These are phyloP conservation scores for Listrodromus nycthemerus DNA, from an alignment of 2,888 invertebrate species.

Conservation along the genomic window DNA sequence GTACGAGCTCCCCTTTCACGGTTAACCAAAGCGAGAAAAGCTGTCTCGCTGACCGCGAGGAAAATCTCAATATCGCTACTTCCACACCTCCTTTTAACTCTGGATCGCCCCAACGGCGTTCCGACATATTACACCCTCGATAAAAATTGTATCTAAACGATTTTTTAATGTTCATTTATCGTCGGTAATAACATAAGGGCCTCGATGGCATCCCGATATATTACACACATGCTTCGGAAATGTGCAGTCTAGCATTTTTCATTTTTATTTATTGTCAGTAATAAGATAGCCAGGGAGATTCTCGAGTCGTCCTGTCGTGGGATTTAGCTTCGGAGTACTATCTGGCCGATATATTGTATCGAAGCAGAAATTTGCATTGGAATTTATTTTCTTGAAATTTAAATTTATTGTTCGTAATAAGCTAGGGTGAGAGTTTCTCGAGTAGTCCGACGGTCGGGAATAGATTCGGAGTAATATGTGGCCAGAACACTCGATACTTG, in stretches of 20 bases:
- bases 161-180: background rate
- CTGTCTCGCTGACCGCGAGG: constrained; percentile 63
- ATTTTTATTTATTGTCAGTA: background rate
- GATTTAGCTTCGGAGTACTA: background rate
- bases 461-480: background rate
- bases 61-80: constrained; percentile 61
- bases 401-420: background rate
- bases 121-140: background rate
- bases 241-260: background rate
- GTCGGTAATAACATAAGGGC: background rate
- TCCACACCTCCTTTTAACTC: background rate
- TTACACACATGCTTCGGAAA: too few relatives aligned
- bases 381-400: background rate
- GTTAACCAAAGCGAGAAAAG: constrained; percentile 6
- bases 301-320: background rate
- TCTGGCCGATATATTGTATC: background rate
- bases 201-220: too few relatives aligned
- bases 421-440: background rate
- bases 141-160: background rate
- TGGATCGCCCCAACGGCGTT: background rate
- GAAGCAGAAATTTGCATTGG: background rate
- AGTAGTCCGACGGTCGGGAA: background rate
- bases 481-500: background rate
- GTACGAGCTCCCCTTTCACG: background rate
- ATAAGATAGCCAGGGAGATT: background rate